Percentiles rank a stretch among this genome's conserved stretches.
Conservation (phyloP, 1,140 invertebrate species). For the Amyelois transitella region DNA sequence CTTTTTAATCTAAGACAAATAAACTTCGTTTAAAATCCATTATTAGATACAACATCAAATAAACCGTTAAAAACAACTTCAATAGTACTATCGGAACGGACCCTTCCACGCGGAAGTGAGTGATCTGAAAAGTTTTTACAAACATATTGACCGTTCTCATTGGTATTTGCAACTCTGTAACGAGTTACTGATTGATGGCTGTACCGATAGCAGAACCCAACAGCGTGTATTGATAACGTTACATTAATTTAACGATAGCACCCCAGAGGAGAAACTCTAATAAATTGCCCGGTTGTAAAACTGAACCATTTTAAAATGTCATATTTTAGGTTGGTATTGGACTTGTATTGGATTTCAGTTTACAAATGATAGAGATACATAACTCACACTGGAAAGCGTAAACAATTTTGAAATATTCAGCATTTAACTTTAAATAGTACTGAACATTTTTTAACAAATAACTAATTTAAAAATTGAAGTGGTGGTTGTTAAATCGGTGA, state of each 20-base stretch:
- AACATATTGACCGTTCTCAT: constrained; percentile 48
- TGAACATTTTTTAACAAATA: too few species aligned
- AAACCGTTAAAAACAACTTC: neutral
- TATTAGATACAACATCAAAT: neutral
- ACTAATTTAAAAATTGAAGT: too few species aligned
- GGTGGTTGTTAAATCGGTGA: too few species aligned
- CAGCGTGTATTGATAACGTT: constrained; percentile 53
- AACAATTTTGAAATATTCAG: too few species aligned
- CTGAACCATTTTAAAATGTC: too few species aligned
- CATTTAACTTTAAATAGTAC: too few species aligned
- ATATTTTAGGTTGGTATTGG: too few species aligned
- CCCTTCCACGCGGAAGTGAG: constrained; percentile 56
- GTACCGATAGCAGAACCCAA: constrained; percentile 19
- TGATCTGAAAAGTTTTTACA: constrained; percentile 61
- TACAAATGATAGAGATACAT: too few species aligned
- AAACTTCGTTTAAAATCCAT: too few species aligned
- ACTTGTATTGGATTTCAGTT: too few species aligned
- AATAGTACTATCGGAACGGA: constrained; percentile 5
- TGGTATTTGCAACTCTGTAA: constrained; percentile 52
- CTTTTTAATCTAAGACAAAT: too few species aligned
- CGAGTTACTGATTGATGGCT: constrained; percentile 58
- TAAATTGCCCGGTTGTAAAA: neutral
- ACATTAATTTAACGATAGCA: constrained; percentile 48
- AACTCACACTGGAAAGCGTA: too few species aligned
- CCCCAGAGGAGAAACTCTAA: neutral